Base-by-base conservation (phyloP, 2,113 vertebrate species). In the Globicephala melas region DNA sequence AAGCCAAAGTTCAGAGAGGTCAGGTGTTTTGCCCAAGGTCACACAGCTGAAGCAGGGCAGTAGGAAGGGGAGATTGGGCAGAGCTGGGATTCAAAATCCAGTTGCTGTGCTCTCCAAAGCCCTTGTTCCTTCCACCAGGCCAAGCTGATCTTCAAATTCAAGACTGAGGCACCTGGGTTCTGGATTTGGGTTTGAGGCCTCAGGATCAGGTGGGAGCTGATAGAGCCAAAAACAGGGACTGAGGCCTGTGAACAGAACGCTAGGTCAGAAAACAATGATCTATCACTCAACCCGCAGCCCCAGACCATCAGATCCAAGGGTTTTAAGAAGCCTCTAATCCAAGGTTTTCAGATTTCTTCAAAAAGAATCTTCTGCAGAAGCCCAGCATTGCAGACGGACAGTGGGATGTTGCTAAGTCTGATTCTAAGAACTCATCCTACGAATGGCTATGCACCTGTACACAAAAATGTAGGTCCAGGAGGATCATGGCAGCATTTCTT, bases 161-260 rank as follows among this genome's bases (percentile, higher is more conserved):
- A 96, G 60, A 58, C 3, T 18, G 68, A 74, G 58, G 20, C 36
- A 79, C 10, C 12, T 60, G 70, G 26, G 18, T 53, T 65, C n/a
- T 21, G n/a, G 38, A 60, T 68, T 53, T 41, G 74, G 93, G 70
- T 68, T 95, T 81, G 58, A 83, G 88, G 41, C 41, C 86, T 91
- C 73, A 36, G 13, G 68, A 93, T 41, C 13, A 23, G 80, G 62
- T 41, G 70, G 62, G 41, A 73, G 38, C 18, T 82, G 31, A 93
- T 0, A 71, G 50, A 63, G 17, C 50, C 31, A 91, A 47, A 91
- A 86, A 41, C 17, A 60, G 60, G 50, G n/a, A 47, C 47, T 65
- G 25, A 5, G 17, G 18, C 58, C 68, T 70, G 11, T 25, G 18
- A 60, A 63, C 5, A 86, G 47, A 93, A 74, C 17, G 93, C 26